These are phyloP conservation scores for Tolypeutes matacus DNA, from an alignment of 2,797 vertebrate species.

Conservation along the genomic window DNA sequence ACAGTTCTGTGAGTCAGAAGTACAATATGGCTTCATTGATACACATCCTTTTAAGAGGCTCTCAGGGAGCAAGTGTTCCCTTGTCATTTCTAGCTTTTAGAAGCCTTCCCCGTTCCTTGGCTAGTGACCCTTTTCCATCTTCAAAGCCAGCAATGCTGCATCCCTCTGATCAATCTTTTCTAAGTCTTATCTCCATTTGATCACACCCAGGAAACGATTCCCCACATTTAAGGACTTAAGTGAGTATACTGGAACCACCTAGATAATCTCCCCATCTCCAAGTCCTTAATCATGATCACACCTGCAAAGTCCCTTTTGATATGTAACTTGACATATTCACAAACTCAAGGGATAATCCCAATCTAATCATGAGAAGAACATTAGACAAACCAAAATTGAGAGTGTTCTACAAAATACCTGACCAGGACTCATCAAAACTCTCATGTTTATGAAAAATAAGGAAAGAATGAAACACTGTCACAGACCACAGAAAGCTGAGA, in stretches of 20 bases:
- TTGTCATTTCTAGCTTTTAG: not conserved
- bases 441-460: not conserved
- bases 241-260: not conserved
- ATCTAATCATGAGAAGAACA: not conserved
- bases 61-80: rapidly evolving
- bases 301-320: not conserved
- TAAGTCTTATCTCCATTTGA: not conserved
- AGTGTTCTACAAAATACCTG: not conserved
- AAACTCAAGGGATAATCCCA: not conserved
- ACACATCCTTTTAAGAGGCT: not conserved
- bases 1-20: not conserved
- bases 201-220: not conserved
- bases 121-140: not conserved
- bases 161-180: not conserved
- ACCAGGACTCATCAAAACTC: not conserved
- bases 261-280: not conserved
- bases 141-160: not conserved
- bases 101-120: not conserved
- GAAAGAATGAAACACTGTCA: not conserved
- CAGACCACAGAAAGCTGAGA: not conserved
- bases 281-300: not conserved
- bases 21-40: not conserved
- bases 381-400: not conserved
- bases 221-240: not conserved
- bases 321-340: too few relatives aligned